Percentiles rank a stretch among this genome's conserved stretches.
Evolutionary conservation across 2,888 invertebrate species (phyloP).

Genomic region (Drosophila yooni): DNA sequence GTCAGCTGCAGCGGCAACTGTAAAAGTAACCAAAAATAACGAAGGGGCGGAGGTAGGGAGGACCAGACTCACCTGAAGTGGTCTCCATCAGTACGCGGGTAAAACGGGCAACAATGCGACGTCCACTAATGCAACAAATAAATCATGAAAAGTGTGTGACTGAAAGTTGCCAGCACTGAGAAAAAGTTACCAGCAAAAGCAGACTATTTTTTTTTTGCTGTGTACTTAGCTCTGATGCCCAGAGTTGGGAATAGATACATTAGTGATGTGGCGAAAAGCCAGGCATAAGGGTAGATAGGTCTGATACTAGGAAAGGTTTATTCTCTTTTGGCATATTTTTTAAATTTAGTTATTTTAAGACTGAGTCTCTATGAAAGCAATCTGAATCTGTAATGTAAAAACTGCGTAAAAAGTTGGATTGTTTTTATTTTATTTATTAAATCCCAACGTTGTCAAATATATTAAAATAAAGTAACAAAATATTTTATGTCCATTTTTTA

Average conservation of each 20-base stretch:
- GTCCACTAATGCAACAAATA: constrained; percentile 65
- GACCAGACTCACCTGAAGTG: constrained; percentile 42
- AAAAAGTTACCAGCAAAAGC: neutral
- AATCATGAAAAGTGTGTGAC: constrained; percentile 53
- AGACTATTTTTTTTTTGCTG: constrained; percentile 5
- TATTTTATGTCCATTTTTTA: neutral
- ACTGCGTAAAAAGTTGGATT: neutral
- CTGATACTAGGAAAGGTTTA: neutral
- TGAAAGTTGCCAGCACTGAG: constrained; percentile 19
- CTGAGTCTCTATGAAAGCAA: neutral
- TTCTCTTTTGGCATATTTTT: neutral
- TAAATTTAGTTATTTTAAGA: too few species aligned
- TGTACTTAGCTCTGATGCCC: neutral
- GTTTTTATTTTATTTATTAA: neutral
- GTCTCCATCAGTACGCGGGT: constrained; percentile 1
- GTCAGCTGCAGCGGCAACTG: constrained; percentile 21
- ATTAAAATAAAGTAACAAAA: neutral
- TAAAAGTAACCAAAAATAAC: constrained; percentile 14
- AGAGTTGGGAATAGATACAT: constrained; percentile 1
- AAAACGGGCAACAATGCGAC: constrained; percentile 35
- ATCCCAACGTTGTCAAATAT: neutral
- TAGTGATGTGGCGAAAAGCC: neutral
- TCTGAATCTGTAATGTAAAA: neutral
- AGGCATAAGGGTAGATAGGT: neutral
- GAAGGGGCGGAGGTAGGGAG: constrained; percentile 7